These are phyloP conservation scores for Proctacanthus coquilletti DNA, from an alignment of 1,140 invertebrate genomes.

Conservation along the genomic window DNA sequence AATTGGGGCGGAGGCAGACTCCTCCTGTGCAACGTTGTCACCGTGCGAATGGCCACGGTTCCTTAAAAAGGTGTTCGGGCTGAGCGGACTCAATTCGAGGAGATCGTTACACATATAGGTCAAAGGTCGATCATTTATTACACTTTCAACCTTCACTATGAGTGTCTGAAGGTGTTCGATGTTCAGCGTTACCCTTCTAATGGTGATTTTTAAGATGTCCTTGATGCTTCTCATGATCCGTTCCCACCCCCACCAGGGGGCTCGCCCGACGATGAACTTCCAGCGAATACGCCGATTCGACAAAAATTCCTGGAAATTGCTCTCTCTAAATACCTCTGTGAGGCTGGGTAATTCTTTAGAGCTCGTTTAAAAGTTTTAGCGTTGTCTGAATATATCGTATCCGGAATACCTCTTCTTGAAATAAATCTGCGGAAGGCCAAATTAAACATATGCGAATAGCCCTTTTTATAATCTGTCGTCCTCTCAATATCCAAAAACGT, in stretches of 20 bases:
- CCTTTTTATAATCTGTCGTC: not conserved
- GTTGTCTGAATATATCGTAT: slow-evolving; percentile 27
- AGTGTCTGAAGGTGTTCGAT: too few relatives aligned
- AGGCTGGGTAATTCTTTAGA: not conserved
- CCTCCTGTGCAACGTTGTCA: too few relatives aligned
- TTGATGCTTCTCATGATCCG: not conserved
- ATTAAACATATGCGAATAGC: not conserved
- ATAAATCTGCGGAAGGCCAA: slow-evolving; percentile 18
- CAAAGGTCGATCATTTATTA: not conserved
- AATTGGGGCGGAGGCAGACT: not conserved
- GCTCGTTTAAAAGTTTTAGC: slow-evolving; percentile 18
- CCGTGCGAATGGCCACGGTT: too few relatives aligned
- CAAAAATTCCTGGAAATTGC: not conserved
- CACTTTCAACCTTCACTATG: not conserved
- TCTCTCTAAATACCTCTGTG: not conserved
- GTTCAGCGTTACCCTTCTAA: not conserved
- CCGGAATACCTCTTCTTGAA: slow-evolving; percentile 16
- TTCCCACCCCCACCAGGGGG: slow-evolving; percentile 1
- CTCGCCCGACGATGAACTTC: not conserved
- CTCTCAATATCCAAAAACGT: not conserved
- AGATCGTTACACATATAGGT: not conserved
- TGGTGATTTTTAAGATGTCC: not conserved
- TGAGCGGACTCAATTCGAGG: not conserved
- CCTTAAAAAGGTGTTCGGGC: not conserved
- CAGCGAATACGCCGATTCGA: not conserved